Evolutionary conservation across 2,888 invertebrate species (phyloP).

Genomic region (Cactoblastis cactorum): DNA sequence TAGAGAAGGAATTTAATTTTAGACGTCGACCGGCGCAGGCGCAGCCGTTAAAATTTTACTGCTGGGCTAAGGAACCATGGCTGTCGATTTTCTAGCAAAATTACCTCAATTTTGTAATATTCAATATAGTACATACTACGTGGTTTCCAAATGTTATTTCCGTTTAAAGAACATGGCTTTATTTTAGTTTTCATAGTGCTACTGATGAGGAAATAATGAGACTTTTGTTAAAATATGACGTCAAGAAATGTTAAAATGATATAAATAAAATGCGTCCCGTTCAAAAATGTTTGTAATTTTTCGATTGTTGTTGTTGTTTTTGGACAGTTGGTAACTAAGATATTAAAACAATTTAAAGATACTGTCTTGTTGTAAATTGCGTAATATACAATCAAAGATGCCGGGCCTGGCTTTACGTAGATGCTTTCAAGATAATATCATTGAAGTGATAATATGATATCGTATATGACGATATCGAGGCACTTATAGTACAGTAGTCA

Average conservation of each 20-base stretch:
- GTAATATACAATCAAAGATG: slow-evolving; percentile 1
- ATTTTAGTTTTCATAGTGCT: too few relatives aligned
- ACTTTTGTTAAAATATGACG: too few relatives aligned
- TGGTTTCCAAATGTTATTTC: too few relatives aligned
- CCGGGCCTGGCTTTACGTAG: not conserved
- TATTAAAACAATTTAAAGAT: slow-evolving; percentile 10
- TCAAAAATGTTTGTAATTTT: slow-evolving; percentile 1
- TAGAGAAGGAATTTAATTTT: slow-evolving; percentile 38
- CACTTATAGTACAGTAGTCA: not conserved
- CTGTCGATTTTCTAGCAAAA: slow-evolving; percentile 15
- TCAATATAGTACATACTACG: not conserved
- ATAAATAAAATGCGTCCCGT: slow-evolving; percentile 13
- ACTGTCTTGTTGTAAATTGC: not conserved
- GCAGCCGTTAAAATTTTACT: slow-evolving; percentile 48
- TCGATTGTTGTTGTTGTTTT: too few relatives aligned
- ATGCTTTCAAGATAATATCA: not conserved
- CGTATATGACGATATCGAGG: too few relatives aligned
- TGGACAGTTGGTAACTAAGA: slow-evolving; percentile 3
- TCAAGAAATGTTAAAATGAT: too few relatives aligned
- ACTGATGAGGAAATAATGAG: too few relatives aligned
- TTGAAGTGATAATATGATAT: too few relatives aligned
- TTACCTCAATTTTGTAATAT: not conserved
- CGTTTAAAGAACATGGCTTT: too few relatives aligned
- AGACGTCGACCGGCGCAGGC: slow-evolving; percentile 30
- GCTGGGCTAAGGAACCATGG: slow-evolving; percentile 34